Evolutionary conservation across 2,888 invertebrate species (phyloP), one percentile per base, ranked within the genome.

Genomic region (Oxycera nigricornis): DNA sequence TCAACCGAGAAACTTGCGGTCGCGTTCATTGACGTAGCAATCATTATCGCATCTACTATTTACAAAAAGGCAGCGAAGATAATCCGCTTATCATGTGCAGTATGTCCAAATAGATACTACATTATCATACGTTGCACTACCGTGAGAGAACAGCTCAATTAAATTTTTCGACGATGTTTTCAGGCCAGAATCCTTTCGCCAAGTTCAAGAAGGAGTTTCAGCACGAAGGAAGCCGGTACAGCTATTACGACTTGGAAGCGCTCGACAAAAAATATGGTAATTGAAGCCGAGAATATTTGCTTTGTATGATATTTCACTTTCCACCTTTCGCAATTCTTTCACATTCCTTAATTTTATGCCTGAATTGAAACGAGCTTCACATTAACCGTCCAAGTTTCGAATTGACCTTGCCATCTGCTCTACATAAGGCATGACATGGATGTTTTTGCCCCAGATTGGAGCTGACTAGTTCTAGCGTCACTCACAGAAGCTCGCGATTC

Each of bases 241-340:
- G 91, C 75, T 98, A 93, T 83, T 98, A 90, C 84, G 94, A 96
- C 83, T 81, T 97, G 61, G 83, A 89, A 2, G 86, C 88, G 11
- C 88, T 97, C 41, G 92, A 94, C 75, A 84, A 88, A 39, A 90
- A 94, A 86, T 96, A 95, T 88, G 92, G 96, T 97, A 87, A 90
- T 89, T 57, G 28, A 73, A 73, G 14, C 46, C 4, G 46, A 7
- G 55, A 28, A 2, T 9, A 59, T 28, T 59, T 59, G 59, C 14
- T 28, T 59, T 55, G 22, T 2, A 20, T 22, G 52, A n/a, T 24
- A 24, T 55, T 55, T 20, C 52, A 55, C 22, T 20, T 24, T 2
- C 17, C 24, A 20, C 52, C 11, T 6, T 22, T 20, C 3, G 20
- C 52, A 9, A 20, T 55, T 20, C 22, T 4, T 9, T 17, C 22